Percentiles rank a stretch among this genome's conserved stretches.
phyloP scores from a whole-genome alignment of 1,140 invertebrate genomes.

The Bombus waltoni region DNA sequence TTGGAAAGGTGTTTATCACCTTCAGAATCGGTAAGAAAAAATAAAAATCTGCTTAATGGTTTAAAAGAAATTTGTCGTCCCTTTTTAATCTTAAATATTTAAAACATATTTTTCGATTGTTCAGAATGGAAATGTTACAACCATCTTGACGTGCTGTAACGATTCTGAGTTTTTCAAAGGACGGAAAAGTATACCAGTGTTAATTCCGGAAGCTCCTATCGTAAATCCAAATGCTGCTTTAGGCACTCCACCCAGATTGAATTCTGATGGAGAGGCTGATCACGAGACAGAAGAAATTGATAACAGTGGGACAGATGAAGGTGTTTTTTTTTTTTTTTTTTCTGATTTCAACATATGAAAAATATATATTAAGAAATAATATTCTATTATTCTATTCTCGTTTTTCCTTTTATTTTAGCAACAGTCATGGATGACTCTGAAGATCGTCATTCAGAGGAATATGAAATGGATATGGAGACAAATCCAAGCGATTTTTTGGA shows the following conservation, averaged over 20 bases:
- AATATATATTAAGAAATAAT: neutral
- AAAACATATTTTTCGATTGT: neutral
- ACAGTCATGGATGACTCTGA: conserved; percentile 73
- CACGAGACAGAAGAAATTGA: conserved; percentile 79
- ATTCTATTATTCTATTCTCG: neutral
- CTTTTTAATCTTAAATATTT: neutral
- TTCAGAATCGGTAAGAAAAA: conserved; percentile 70
- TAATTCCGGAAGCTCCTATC: conserved; percentile 81
- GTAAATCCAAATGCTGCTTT: conserved; percentile 82
- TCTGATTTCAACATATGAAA: neutral
- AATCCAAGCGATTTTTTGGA: conserved; percentile 81
- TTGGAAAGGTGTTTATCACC: conserved; percentile 78
- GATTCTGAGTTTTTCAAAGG: conserved; percentile 72
- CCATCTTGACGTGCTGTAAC: conserved; percentile 18
- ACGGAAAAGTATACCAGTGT: conserved; percentile 78
- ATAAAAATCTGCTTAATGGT: neutral
- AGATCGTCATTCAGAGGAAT: conserved; percentile 79
- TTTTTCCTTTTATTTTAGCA: conserved; percentile 10
- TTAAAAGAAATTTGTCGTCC: neutral
- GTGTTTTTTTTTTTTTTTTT: conserved; percentile 53
- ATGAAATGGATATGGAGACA: conserved; percentile 82
- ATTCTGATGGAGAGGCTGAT: conserved; percentile 79
- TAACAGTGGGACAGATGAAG: conserved; percentile 78
- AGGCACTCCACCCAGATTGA: conserved; percentile 81
- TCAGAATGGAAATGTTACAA: conserved; percentile 28